Evolutionary conservation across 2,888 invertebrate species (phyloP).

Genomic region (Sarcophaga variegata): DNA sequence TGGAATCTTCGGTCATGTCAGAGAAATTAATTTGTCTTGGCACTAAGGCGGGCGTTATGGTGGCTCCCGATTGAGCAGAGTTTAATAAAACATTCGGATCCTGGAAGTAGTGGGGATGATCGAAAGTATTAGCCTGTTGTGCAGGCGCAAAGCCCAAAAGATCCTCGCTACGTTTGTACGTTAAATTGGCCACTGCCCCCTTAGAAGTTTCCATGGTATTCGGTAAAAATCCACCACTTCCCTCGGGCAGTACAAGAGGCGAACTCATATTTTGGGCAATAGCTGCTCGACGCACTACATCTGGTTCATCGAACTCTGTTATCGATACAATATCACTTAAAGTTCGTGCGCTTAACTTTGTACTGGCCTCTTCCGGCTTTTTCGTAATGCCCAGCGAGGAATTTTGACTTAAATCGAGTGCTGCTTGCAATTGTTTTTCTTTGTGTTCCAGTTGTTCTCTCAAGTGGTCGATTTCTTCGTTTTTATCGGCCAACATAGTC

Average conservation of each 20-base stretch:
- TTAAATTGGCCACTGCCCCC: conserved; percentile 78
- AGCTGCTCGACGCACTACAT: conserved; percentile 84
- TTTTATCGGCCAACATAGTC: conserved; percentile 86
- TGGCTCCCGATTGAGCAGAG: conserved; percentile 74
- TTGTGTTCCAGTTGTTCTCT: conserved; percentile 83
- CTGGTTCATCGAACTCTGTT: conserved; percentile 88
- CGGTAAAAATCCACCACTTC: conserved; percentile 74
- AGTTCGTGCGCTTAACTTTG: conserved; percentile 86
- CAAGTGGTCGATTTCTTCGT: conserved; percentile 86
- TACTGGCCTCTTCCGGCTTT: conserved; percentile 81
- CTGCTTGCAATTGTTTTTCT: conserved; percentile 82
- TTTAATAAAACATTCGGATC: conserved; percentile 72
- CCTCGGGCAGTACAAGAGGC: conserved; percentile 75
- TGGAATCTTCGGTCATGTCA: conserved; percentile 81
- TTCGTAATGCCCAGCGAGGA: conserved; percentile 68
- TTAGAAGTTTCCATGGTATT: conserved; percentile 80
- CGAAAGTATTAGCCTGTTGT: conserved; percentile 78
- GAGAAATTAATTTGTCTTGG: conserved; percentile 82
- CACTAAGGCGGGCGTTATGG: conserved; percentile 75
- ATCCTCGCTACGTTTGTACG: conserved; percentile 78
- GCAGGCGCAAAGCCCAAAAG: conserved; percentile 75
- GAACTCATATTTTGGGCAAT: conserved; percentile 73
- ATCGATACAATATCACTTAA: conserved; percentile 88
- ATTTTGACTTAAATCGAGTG: conserved; percentile 82
- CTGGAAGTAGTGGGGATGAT: conserved; percentile 81